Conservation (phyloP, 2,888 invertebrate species). For the Busseola fusca region DNA sequence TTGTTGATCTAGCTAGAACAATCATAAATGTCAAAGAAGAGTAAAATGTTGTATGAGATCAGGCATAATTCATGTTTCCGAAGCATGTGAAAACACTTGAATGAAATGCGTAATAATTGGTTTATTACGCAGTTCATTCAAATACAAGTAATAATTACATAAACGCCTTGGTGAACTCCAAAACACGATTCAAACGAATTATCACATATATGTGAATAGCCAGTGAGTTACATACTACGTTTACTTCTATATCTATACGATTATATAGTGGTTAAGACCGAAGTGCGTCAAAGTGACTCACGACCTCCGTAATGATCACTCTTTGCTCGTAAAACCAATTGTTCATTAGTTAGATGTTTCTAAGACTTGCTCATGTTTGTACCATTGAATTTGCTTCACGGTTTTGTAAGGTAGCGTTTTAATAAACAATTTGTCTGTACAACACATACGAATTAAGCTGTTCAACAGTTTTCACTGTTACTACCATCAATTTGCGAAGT, state of each 20-base stretch:
- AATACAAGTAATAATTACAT: slow-evolving; percentile 15
- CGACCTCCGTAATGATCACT: slow-evolving; percentile 41
- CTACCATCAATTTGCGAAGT: slow-evolving; percentile 4
- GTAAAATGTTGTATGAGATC: neutral
- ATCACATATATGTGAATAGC: slow-evolving; percentile 30
- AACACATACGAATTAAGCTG: neutral
- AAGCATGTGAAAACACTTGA: slow-evolving; percentile 7
- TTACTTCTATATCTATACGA: slow-evolving; percentile 31
- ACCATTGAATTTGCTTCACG: slow-evolving; percentile 33
- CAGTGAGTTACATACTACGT: slow-evolving; percentile 3
- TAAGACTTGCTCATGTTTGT: slow-evolving; percentile 29
- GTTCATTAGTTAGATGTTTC: slow-evolving; percentile 55
- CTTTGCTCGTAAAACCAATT: slow-evolving; percentile 53
- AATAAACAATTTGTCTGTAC: neutral
- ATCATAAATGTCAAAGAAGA: no score
- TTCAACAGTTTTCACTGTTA: neutral
- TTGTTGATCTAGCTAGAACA: neutral
- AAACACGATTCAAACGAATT: slow-evolving; percentile 35
- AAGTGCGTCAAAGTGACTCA: slow-evolving; percentile 61
- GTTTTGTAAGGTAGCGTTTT: slow-evolving; percentile 2
- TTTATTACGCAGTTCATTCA: neutral
- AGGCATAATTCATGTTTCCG: neutral
- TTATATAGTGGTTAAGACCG: slow-evolving; percentile 24
- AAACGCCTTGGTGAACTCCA: slow-evolving; percentile 24
- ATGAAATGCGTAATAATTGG: slow-evolving; percentile 16